phyloP scores from a whole-genome alignment of 2,113 vertebrate species.

The Rhynchomys soricoides region DNA sequence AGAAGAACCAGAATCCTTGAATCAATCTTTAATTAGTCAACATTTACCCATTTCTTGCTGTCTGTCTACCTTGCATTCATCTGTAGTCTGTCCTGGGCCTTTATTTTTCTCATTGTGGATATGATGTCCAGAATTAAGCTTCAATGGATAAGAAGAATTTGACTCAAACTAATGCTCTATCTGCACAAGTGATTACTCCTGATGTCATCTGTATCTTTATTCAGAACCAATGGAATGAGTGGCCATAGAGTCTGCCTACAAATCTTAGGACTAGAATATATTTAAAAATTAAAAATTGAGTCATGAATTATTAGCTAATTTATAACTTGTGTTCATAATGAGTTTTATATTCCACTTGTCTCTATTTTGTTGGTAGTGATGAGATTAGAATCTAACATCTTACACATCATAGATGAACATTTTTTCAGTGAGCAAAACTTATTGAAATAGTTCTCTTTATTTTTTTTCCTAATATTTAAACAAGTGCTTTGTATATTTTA shows the following conservation, averaged over 20 bases:
- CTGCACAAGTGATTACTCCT: background rate
- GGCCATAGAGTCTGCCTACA: background rate
- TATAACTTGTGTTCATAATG: too few relatives aligned
- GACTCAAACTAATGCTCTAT: background rate
- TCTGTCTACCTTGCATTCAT: rapidly evolving
- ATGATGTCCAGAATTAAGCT: background rate
- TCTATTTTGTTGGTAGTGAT: background rate
- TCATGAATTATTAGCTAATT: background rate
- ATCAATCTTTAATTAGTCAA: background rate
- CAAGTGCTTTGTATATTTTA: background rate
- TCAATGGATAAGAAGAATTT: too few relatives aligned
- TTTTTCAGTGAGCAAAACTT: background rate
- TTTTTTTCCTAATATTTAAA: rapidly evolving
- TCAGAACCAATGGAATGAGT: background rate
- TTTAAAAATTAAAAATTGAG: background rate
- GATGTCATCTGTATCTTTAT: too few relatives aligned
- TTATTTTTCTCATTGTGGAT: background rate
- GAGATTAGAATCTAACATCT: background rate
- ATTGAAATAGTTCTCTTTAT: background rate
- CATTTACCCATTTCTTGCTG: background rate
- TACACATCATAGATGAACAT: background rate
- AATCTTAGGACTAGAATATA: background rate
- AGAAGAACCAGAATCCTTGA: background rate
- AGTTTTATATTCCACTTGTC: background rate
- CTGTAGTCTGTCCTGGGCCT: background rate